These are phyloP conservation scores for Onychorhynchus coronatus DNA, from an alignment of 2,113 vertebrate species.

Conservation along the genomic window DNA sequence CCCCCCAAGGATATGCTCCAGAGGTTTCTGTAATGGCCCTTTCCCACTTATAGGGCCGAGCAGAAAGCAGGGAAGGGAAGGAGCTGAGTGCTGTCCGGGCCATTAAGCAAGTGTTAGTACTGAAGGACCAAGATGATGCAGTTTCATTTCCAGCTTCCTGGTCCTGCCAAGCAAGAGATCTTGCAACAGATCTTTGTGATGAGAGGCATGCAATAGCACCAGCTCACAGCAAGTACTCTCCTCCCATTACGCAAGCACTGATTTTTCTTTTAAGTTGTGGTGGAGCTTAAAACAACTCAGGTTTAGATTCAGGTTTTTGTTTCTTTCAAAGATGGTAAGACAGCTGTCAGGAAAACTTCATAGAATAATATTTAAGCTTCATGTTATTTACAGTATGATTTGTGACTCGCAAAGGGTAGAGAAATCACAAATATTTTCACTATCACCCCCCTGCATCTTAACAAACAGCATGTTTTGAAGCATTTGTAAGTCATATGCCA, in stretches of 20 bases:
- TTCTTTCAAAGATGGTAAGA: neutral
- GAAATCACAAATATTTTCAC: neutral
- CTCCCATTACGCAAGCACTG: neutral
- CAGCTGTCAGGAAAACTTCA: neutral
- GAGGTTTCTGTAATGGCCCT: neutral
- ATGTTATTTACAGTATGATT: neutral
- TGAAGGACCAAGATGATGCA: neutral
- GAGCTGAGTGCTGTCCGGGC: neutral
- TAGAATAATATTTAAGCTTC: neutral
- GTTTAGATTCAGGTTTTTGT: neutral
- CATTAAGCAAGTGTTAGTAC: neutral
- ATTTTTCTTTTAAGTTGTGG: neutral
- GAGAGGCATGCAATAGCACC: neutral
- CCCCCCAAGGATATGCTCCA: neutral
- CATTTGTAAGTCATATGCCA: neutral
- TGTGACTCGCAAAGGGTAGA: neutral
- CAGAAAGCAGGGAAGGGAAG: neutral
- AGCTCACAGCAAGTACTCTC: neutral
- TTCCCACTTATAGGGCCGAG: rapidly evolving
- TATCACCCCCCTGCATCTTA: neutral
- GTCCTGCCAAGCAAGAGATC: neutral
- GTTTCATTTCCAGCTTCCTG: neutral
- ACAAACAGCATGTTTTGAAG: neutral
- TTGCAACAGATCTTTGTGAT: neutral
- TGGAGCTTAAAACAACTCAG: neutral